A percentile compares a stretch with the other conserved stretches of the same genome.
Conservation (phyloP, 2,797 vertebrate species). For the Champsocephalus esox region DNA sequence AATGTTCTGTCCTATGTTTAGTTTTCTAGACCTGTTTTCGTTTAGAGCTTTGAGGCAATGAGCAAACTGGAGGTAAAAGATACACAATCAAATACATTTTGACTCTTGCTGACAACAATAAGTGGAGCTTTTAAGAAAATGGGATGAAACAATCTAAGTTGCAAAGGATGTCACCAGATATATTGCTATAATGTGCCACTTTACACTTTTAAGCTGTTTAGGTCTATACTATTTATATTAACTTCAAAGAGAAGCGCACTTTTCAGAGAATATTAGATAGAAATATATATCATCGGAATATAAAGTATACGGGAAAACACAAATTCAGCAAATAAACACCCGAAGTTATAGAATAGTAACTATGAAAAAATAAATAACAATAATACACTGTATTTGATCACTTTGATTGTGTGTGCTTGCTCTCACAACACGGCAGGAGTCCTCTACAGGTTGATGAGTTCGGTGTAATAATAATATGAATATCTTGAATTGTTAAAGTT, state of each 20-base stretch:
- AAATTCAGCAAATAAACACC: no score
- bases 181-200: not conserved
- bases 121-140: no score
- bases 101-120: no score
- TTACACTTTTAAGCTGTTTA: not conserved
- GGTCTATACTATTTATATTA: not conserved
- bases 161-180: not conserved
- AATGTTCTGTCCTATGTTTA: no score
- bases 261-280: not conserved
- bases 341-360: no score
- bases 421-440: not conserved
- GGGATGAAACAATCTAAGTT: no score
- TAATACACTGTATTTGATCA: no score
- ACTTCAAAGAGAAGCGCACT: not conserved
- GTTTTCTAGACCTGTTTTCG: no score
- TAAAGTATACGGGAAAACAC: no score
- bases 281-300: no score
- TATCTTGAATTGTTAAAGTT: not conserved
- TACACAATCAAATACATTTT: not conserved
- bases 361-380: no score
- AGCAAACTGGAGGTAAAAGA: not conserved
- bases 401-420: no score
- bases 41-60: not conserved
- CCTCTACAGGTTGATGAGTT: not conserved
- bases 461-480: not conserved